A percentile compares a stretch with the other conserved stretches of the same genome.
These are phyloP conservation scores for Eupithecia exiguata DNA, from an alignment of 2,888 invertebrate species.

Conservation along the genomic window DNA sequence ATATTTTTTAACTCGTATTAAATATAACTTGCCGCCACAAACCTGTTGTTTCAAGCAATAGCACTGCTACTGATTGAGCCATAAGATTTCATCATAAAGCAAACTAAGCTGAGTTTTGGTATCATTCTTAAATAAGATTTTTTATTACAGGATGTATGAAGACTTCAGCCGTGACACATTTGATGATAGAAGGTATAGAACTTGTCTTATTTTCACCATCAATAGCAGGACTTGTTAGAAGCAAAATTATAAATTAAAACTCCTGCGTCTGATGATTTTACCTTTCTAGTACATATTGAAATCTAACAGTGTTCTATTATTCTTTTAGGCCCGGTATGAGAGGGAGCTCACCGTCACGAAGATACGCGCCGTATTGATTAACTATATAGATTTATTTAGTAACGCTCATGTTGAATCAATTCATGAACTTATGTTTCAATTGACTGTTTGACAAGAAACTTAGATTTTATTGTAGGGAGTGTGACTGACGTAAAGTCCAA, in stretches of 20 bases:
- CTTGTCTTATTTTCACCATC: background rate
- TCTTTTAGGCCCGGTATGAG: conserved; percentile 89
- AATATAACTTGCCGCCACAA: too few relatives aligned
- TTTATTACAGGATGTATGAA: conserved; percentile 88
- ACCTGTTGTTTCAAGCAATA: background rate
- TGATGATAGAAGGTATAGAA: conserved; percentile 90
- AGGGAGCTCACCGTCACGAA: conserved; percentile 92
- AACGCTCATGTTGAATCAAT: conserved; percentile 50
- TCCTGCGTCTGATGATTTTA: conserved; percentile 44
- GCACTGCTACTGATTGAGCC: background rate
- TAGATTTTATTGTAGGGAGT: conserved; percentile 55
- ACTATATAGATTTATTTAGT: conserved; percentile 45
- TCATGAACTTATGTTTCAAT: conserved; percentile 52
- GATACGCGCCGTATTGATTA: conserved; percentile 93
- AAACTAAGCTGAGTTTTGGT: background rate
- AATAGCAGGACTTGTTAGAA: too few relatives aligned
- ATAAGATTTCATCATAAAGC: background rate
- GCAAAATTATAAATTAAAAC: background rate
- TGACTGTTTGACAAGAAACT: conserved; percentile 59
- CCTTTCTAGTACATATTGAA: background rate
- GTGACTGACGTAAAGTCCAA: conserved; percentile 62
- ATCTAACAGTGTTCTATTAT: conserved; percentile 38
- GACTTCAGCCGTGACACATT: conserved; percentile 95
- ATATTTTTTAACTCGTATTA: too few relatives aligned
- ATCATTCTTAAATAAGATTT: conserved; percentile 23